Percentiles rank a stretch among this genome's conserved stretches.
Conservation (phyloP, 2,888 invertebrate species). For the Furcula furcula region DNA sequence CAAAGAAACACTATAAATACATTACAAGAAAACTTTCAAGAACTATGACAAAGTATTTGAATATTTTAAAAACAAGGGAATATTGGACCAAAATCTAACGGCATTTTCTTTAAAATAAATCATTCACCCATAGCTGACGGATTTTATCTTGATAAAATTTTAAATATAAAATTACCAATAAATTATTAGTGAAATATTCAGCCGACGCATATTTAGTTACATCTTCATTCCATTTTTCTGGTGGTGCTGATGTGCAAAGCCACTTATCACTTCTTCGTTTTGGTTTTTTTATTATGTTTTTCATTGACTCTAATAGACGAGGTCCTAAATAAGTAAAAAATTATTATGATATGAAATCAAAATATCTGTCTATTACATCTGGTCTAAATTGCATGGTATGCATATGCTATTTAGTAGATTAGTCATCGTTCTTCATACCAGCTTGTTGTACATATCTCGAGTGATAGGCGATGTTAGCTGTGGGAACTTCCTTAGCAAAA, state of each 20-base stretch:
- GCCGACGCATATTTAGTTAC: conserved; percentile 85
- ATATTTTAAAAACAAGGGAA: too few species aligned
- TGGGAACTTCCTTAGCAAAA: conserved; percentile 56
- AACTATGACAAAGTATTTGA: too few species aligned
- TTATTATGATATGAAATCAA: too few species aligned
- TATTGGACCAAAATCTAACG: too few species aligned
- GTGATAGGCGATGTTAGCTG: conserved; percentile 92
- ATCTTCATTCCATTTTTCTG: conserved; percentile 83
- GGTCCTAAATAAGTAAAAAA: too few species aligned
- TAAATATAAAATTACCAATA: conserved; percentile 71
- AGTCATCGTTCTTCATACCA: conserved; percentile 35
- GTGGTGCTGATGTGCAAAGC: conserved; percentile 90
- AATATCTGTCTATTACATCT: neutral
- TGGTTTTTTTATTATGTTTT: conserved; percentile 59
- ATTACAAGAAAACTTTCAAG: too few species aligned
- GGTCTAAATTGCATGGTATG: too few species aligned
- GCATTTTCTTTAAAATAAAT: too few species aligned
- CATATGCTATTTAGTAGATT: too few species aligned
- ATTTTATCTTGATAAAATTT: neutral
- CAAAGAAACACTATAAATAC: too few species aligned
- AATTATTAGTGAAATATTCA: conserved; percentile 91
- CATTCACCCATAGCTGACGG: too few species aligned
- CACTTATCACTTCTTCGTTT: conserved; percentile 86
- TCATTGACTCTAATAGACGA: too few species aligned
- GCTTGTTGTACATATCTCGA: conserved; percentile 87